A percentile compares a stretch with the other conserved stretches of the same genome.
Conservation (phyloP, 2,113 vertebrate species). For the Syngnathus typhle region DNA sequence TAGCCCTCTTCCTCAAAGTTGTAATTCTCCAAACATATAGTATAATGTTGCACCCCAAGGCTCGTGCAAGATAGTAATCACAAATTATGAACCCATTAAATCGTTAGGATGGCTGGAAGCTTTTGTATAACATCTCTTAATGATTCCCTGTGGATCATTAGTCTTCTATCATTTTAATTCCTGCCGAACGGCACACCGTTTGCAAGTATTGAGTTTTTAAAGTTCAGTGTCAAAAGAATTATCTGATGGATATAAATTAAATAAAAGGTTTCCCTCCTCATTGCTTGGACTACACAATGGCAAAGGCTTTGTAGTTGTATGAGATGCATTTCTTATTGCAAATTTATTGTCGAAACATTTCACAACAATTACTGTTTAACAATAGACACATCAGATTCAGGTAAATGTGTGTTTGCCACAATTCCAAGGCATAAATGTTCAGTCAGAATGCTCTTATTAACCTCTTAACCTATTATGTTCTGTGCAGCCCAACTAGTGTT, state of each 20-base stretch:
- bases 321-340: not conserved
- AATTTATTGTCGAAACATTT: not conserved
- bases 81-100: not conserved
- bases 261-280: not conserved
- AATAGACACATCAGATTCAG: not conserved
- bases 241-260: not conserved
- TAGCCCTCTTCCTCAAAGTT: not conserved
- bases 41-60: not conserved
- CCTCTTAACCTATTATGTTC: no score
- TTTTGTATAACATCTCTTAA: not conserved
- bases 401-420: not conserved
- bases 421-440: not conserved
- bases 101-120: not conserved
- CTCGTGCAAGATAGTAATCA: not conserved
- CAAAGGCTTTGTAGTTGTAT: not conserved
- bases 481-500: no score
- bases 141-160: not conserved
- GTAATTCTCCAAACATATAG: not conserved
- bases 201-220: not conserved
- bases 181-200: not conserved
- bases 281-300: not conserved
- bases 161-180: not conserved
- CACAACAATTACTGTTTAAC: not conserved
- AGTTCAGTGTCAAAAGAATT: not conserved
- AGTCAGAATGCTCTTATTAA: not conserved